A percentile compares a stretch with the other conserved stretches of the same genome.
Conservation (phyloP, 1,140 invertebrate species). For the Drosophila lacteicornis region DNA sequence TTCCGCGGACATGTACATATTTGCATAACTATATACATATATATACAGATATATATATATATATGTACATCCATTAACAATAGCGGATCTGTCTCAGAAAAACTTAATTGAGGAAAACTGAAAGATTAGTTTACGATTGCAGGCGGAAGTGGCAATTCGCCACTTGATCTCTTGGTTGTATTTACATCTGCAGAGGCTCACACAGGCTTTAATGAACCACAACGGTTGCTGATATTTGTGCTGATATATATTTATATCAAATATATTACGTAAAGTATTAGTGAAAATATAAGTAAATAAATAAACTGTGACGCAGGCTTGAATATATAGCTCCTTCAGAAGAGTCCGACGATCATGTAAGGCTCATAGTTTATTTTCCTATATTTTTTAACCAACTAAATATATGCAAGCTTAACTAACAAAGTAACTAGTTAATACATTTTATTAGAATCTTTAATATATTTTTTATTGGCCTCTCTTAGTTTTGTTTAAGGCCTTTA, state of each 20-base stretch:
- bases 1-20: slow-evolving; percentile 7
- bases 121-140: slow-evolving; percentile 22
- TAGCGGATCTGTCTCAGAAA: slow-evolving; percentile 17
- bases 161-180: slow-evolving; percentile 17
- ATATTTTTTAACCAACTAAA: not conserved
- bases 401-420: slow-evolving; percentile 1
- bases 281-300: too few species aligned
- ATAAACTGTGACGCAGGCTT: too few species aligned
- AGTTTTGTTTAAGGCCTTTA: slow-evolving; percentile 13
- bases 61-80: slow-evolving; percentile 4
- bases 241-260: not conserved
- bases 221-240: slow-evolving; percentile 3
- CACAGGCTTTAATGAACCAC: slow-evolving; percentile 5
- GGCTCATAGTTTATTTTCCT: not conserved
- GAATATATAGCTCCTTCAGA: too few species aligned
- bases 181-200: slow-evolving; percentile 6
- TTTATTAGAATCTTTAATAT: slow-evolving; percentile 27
- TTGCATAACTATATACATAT: slow-evolving; percentile 1
- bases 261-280: too few species aligned
- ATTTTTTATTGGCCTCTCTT: slow-evolving; percentile 33
- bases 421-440: slow-evolving; percentile 1
- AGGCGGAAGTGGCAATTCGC: slow-evolving; percentile 23
- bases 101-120: slow-evolving; percentile 27
- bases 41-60: not conserved
- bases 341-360: too few species aligned